Evolutionary conservation across 1,140 invertebrate genomes (phyloP).

Genomic region (Daktulosphaira vitifoliae): DNA sequence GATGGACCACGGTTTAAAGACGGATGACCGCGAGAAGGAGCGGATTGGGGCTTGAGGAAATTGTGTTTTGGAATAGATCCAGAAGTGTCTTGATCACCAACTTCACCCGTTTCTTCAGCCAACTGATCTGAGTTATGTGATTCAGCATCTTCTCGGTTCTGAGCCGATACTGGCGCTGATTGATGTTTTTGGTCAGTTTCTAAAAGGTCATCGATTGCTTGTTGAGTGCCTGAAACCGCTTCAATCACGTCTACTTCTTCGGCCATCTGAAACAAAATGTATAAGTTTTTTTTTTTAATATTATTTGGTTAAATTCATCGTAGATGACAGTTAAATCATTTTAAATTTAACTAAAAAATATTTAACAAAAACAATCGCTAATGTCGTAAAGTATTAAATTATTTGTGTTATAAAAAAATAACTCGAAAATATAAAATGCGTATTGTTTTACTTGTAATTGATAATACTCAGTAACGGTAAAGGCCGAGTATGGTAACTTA

Average conservation of each 20-base stretch:
- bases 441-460: background rate
- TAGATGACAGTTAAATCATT: no score
- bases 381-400: no score
- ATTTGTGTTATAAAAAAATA: no score
- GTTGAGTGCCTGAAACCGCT: conserved; percentile 35
- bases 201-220: conserved; percentile 13
- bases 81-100: conserved; percentile 35
- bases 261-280: conserved; percentile 21
- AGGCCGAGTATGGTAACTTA: conserved; percentile 1
- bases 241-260: conserved; percentile 39
- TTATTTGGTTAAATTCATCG: no score
- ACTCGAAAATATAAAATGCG: background rate
- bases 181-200: background rate
- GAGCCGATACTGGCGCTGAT: conserved; percentile 15
- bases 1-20: conserved; percentile 1
- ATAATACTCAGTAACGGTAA: conserved; percentile 9
- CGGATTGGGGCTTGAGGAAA: conserved; percentile 42
- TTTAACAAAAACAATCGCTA: no score
- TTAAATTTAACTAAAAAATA: no score
- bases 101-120: conserved; percentile 35
- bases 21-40: conserved; percentile 3
- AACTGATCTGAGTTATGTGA: conserved; percentile 34
- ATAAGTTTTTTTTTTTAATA: no score
- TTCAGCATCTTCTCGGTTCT: conserved; percentile 37
- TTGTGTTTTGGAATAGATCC: conserved; percentile 35